phyloP scores from a whole-genome alignment of 1,140 invertebrate genomes.

The Penaeus japonicus region DNA sequence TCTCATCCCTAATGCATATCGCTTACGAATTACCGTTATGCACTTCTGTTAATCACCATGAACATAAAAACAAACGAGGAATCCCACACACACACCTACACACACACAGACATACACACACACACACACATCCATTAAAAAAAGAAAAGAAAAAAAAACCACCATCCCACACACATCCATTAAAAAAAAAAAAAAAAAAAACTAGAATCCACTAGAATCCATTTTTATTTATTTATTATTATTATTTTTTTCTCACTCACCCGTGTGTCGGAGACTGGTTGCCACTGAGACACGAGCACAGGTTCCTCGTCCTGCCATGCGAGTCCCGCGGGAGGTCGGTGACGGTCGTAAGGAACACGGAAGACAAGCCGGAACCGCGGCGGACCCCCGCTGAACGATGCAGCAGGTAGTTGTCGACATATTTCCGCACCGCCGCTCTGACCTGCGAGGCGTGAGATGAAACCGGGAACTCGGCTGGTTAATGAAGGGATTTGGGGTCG shows the following conservation, averaged over 20 bases:
- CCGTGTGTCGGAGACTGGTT: constrained; percentile 34
- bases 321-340: constrained; percentile 41
- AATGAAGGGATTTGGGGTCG: not conserved
- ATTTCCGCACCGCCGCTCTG: constrained; percentile 50
- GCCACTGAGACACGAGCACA: constrained; percentile 32
- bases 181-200: too few species aligned
- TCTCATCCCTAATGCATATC: too few species aligned
- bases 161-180: too few species aligned
- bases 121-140: too few species aligned
- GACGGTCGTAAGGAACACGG: constrained; percentile 55
- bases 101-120: too few species aligned
- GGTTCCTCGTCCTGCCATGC: constrained; percentile 17
- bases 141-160: too few species aligned
- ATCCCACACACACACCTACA: too few species aligned
- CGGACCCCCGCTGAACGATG: constrained; percentile 46
- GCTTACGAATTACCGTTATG: too few species aligned
- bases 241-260: not conserved
- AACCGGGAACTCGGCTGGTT: not conserved
- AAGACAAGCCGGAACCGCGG: constrained; percentile 48
- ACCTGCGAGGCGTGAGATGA: constrained; percentile 3
- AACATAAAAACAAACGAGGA: too few species aligned
- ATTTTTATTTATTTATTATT: not conserved
- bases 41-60: too few species aligned
- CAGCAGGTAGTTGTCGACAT: constrained; percentile 50
- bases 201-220: too few species aligned